Evolutionary conservation across 2,113 vertebrate species (phyloP).

Genomic region (Burhinus bistriatus): DNA sequence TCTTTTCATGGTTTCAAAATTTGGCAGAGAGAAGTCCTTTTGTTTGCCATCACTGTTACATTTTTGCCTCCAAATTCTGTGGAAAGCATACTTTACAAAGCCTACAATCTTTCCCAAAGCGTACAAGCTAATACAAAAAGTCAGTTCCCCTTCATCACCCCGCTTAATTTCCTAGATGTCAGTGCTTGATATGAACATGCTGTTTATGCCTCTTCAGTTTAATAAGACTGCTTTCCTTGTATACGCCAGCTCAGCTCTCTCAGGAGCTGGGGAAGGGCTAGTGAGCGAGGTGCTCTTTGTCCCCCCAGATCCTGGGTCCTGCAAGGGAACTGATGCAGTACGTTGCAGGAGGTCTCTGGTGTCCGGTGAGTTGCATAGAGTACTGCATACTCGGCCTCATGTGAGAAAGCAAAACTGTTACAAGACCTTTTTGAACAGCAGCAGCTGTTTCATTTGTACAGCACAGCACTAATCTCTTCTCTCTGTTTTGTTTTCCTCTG

Average conservation of each 20-base stretch:
- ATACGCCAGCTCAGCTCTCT: not conserved
- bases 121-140: not conserved
- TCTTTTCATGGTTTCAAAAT: not conserved
- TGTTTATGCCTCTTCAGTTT: not conserved
- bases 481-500: not conserved
- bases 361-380: not conserved
- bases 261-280: not conserved
- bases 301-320: not conserved
- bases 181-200: not conserved
- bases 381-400: not conserved
- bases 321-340: accelerated
- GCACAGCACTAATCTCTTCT: not conserved
- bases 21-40: not conserved
- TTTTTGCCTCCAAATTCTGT: not conserved
- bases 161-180: not conserved
- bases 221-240: not conserved
- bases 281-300: not conserved
- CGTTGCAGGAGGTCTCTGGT: not conserved
- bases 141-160: not conserved
- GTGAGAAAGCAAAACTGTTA: not conserved
- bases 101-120: not conserved
- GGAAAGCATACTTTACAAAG: not conserved
- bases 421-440: not conserved
- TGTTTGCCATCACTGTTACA: not conserved
- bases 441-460: not conserved